These are phyloP conservation scores for Allobates femoralis DNA, from an alignment of 2,797 vertebrate genomes.

Conservation along the genomic window DNA sequence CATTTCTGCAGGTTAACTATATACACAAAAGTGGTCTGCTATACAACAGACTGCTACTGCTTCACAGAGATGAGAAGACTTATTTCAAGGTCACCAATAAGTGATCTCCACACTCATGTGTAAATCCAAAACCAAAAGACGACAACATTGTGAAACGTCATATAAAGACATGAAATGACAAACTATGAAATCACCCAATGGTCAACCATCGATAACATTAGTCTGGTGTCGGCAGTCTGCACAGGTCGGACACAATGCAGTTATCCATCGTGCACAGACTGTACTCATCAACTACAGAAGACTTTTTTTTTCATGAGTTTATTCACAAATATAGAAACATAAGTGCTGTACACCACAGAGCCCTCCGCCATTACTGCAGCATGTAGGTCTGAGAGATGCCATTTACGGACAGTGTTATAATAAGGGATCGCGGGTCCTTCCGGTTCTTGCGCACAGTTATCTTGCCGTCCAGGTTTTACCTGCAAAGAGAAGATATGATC, in stretches of 20 bases:
- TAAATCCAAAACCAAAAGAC: too few species aligned
- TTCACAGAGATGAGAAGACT: too few species aligned
- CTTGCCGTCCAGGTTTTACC: constrained; percentile 86
- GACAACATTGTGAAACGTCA: too few species aligned
- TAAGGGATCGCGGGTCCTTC: constrained; percentile 91
- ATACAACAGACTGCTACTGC: too few species aligned
- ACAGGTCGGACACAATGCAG: not conserved
- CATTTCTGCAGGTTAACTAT: too few species aligned
- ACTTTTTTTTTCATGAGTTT: not conserved
- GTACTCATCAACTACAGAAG: not conserved
- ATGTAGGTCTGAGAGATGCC: constrained; percentile 83
- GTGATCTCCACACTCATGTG: too few species aligned
- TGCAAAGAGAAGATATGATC: constrained; percentile 67
- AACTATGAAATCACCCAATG: too few species aligned
- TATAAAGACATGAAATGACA: too few species aligned
- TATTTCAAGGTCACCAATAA: too few species aligned
- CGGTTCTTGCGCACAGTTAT: constrained; percentile 87
- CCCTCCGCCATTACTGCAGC: constrained; percentile 78
- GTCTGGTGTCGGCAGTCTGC: not conserved
- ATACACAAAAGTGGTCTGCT: too few species aligned
- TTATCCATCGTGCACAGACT: not conserved
- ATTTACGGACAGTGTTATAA: constrained; percentile 81
- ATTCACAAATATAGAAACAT: constrained; percentile 18
- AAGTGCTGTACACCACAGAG: not conserved
- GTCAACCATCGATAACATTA: too few species aligned